phyloP scores from a whole-genome alignment of 2,888 invertebrate genomes.

The Pyralis farinalis region DNA sequence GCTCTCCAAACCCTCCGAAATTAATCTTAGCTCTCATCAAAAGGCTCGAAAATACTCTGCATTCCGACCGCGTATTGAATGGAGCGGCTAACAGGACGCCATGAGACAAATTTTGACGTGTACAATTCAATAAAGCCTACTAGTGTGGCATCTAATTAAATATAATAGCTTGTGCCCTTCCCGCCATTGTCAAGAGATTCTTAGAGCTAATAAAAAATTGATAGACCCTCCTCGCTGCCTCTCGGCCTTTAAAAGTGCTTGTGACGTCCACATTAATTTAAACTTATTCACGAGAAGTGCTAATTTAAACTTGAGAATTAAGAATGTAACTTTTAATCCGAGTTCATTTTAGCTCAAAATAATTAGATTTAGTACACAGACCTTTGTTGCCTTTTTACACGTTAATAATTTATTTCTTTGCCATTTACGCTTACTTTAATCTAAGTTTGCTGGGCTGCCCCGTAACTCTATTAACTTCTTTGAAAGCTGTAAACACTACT shows the following conservation, averaged over 20 bases:
- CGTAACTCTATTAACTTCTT: no score
- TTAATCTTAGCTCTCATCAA: conserved; percentile 76
- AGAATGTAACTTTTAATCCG: conserved; percentile 66
- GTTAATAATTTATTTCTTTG: no score
- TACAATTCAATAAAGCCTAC: conserved; percentile 50
- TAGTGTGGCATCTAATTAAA: conserved; percentile 55
- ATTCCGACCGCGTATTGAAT: conserved; percentile 62
- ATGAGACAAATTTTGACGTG: conserved; percentile 56
- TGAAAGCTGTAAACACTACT: no score
- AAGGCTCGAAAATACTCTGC: conserved; percentile 66
- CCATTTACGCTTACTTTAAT: no score
- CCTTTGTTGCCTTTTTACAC: no score
- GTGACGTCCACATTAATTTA: conserved; percentile 68
- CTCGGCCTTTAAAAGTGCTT: conserved; percentile 43
- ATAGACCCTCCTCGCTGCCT: conserved; percentile 42
- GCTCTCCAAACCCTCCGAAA: conserved; percentile 60
- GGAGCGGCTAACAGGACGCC: conserved; percentile 29
- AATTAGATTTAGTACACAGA: no score
- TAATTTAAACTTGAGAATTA: conserved; percentile 66
- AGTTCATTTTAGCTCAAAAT: conserved; percentile 54
- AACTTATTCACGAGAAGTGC: conserved; percentile 68
- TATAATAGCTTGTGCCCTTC: conserved; percentile 41
- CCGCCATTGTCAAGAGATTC: conserved; percentile 48
- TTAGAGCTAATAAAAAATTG: conserved; percentile 65
- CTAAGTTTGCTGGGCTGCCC: no score